Conservation (phyloP, 2,113 vertebrate species). For the Mesitornis unicolor region DNA sequence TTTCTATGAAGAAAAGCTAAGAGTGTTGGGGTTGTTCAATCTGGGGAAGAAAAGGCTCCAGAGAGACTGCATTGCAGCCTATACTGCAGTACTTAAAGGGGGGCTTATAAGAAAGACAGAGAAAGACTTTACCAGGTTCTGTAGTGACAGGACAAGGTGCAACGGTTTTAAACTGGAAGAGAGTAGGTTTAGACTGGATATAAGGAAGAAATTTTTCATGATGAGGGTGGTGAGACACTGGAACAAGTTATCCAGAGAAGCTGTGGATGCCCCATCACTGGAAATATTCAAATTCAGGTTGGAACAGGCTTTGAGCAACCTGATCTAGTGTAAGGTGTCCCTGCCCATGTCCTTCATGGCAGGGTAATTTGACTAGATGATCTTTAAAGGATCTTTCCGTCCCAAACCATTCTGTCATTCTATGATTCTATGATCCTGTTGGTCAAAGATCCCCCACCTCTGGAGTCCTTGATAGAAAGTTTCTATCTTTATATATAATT, state of each 20-base stretch:
- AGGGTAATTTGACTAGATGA: background rate
- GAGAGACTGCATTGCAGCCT: background rate
- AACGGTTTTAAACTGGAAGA: background rate
- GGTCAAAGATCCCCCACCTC: background rate
- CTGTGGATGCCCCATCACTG: background rate
- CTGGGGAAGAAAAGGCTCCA: background rate
- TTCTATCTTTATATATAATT: background rate
- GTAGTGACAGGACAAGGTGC: background rate
- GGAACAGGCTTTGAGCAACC: background rate
- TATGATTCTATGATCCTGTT: background rate
- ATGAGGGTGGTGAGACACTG: background rate
- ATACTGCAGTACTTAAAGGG: background rate
- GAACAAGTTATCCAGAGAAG: background rate
- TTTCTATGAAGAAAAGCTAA: background rate
- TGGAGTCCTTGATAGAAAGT: background rate
- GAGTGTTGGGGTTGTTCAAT: background rate
- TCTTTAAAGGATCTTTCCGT: background rate
- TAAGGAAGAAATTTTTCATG: background rate
- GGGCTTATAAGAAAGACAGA: background rate
- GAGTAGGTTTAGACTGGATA: background rate
- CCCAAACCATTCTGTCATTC: background rate
- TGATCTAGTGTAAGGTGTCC: background rate
- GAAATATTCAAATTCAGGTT: background rate
- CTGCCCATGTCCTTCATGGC: background rate
- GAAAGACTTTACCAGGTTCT: background rate